Percentiles rank a stretch among this genome's conserved stretches.
phyloP scores from a whole-genome alignment of 53 echinoderm and acorn worm genomes.

The Pentamera pediparva region DNA sequence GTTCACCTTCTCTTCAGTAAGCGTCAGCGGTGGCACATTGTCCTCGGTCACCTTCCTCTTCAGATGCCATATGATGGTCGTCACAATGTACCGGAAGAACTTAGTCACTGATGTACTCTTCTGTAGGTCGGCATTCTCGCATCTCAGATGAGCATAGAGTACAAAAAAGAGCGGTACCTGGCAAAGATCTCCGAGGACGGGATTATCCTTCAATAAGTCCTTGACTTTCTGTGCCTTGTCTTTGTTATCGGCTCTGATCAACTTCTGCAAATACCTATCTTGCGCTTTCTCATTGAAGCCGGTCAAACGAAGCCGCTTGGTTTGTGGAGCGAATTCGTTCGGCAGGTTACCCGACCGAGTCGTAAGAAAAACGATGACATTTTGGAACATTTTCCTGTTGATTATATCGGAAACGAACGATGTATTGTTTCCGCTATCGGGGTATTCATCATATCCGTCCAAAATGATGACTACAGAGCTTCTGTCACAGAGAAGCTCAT shows the following conservation, averaged over 20 bases:
- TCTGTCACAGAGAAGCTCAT: background rate
- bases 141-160: background rate
- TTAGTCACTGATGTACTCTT: background rate
- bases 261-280: conserved; percentile 4
- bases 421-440: background rate
- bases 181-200: background rate
- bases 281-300: conserved; percentile 5
- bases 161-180: background rate
- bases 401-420: background rate
- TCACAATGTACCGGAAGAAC: background rate
- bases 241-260: background rate
- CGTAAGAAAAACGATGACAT: background rate
- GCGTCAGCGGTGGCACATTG: too few relatives aligned
- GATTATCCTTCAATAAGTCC: conserved; percentile 1
- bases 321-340: conserved; percentile 1
- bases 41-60: too few relatives aligned
- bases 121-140: background rate
- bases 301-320: background rate
- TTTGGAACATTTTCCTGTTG: background rate
- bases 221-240: background rate
- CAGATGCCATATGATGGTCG: too few relatives aligned
- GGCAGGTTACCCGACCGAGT: background rate
- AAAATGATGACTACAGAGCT: background rate
- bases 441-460: conserved; percentile 8
- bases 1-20: background rate